Base-by-base conservation (phyloP, 2,888 invertebrate species). In the Auanema sp. region DNA sequence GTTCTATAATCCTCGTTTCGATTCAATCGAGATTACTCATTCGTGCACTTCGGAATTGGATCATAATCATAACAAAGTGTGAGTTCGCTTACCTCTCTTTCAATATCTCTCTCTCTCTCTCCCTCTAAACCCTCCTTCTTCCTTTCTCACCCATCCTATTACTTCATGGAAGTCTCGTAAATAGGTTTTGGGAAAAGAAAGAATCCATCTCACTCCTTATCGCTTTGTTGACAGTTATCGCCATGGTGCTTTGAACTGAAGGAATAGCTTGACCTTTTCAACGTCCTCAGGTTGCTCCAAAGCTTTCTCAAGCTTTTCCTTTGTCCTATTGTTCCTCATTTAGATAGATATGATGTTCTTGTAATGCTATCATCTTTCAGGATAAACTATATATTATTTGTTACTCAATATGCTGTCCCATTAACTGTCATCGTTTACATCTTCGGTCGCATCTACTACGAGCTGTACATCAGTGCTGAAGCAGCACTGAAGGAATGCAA, bases 401-500 rank as follows among this genome's bases (percentile, higher is more conserved):
- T 73, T 21, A 71, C 78, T 33, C 78, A 78, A 57, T 79, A 79
- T 61, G 78, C 72, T 3, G 65, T 79, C 49, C 79, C 79, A 5
- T 61, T 79, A 5, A 60, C 72, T 50, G 72, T 78, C 21, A 64
- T 79, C 1, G 65, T 72, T 23, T 69, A 69, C 51, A 79, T 78
- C 14, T 79, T 77, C 60, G 71, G 71, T 12, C 65, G 75, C 25
- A 78, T 79, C 23, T 69, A 77, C 4, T 64, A 60, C n/a, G 73
- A 72, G 10, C 71, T 78, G 42, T 53, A 60, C 60, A 60, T 60
- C 16, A 68, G 70, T 18, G 65, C 68, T 53, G 70, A 65, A 23
- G 68, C 68, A 52, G 21, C 52, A 21, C 12, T n/a, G 12, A 52
- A 16, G 5, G 24, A 21, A 8, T 47, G 16, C 6, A 18, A 21